Evolutionary conservation across 2,113 vertebrate species (phyloP), one percentile per base, ranked within the genome.

Genomic region (Himantopus leucocephalus): DNA sequence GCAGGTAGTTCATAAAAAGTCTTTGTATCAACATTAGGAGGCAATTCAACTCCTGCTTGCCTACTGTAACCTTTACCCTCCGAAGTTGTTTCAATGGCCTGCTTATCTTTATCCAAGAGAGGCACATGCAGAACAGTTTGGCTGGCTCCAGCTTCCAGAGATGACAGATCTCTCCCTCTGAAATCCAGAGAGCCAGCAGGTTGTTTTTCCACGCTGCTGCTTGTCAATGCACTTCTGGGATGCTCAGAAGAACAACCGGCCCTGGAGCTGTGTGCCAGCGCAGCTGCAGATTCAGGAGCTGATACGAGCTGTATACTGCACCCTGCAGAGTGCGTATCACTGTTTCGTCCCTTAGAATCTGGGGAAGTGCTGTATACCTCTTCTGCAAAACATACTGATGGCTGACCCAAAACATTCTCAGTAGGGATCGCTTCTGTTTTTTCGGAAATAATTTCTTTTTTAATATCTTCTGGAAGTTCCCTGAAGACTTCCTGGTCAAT

Each of bases 1-100:
- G 85, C 64, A 5, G 99, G 99, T 20, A 99, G 98, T 91, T 99
- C 98, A 10, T 98, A 98, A 97, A 99, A 99, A 59, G 99, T 98
- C 48, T 95, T 66, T 35, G 97, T 93, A 86, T 99, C 99, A 12
- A 99, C 95, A 8, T 97, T 88, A 77, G 97, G 88, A 20, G 99
- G 99, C 67, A 99, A 93, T 17, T 35, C 29, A 37, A 92, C 17
- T 79, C 83, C 86, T 30, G 58, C 71, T 43, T 75, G 24, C 23
- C 80, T 67, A 34, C 43, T 58, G 2, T 8, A 24, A 41, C 26
- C 59, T 56, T 55, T 17, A 11, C 39, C 47, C 19, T 27, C n/a
- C 22, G 48, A 60, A 3, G 18, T 32, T 34, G 35, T 45, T 45
- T 63, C 39, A 34, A 14, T 8, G 30, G 20, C 35, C 26, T 55